phyloP scores from a whole-genome alignment of 2,888 invertebrate species.

The Lycia hirtaria region DNA sequence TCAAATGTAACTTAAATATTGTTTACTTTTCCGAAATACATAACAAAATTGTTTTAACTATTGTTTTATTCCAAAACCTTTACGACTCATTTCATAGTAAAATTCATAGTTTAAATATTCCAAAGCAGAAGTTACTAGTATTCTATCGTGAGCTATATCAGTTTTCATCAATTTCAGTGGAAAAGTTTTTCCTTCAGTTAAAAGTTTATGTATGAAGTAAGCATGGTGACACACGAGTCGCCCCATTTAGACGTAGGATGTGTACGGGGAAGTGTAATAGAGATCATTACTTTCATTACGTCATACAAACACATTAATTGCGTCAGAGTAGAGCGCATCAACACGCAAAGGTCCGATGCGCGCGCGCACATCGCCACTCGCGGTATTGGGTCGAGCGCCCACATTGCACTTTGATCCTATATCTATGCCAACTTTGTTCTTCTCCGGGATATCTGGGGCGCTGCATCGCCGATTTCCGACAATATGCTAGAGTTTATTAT shows the following conservation, averaged over 20 bases:
- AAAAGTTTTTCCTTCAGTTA: neutral
- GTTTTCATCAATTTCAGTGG: neutral
- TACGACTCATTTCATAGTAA: conserved; percentile 39
- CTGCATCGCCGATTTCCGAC: conserved; percentile 63
- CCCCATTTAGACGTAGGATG: conserved; percentile 27
- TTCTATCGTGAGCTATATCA: neutral
- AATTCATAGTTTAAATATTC: conserved; percentile 3
- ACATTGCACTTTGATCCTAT: conserved; percentile 82
- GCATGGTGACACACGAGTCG: conserved; percentile 13
- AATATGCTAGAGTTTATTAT: conserved; percentile 61
- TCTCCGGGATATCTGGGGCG: conserved; percentile 77
- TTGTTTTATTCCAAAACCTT: conserved; percentile 76
- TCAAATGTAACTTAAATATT: conserved; percentile 45
- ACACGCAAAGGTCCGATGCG: conserved; percentile 70
- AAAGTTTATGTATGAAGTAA: conserved; percentile 10
- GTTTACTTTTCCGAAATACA: conserved; percentile 71
- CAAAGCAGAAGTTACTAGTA: neutral
- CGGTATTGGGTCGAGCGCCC: conserved; percentile 83
- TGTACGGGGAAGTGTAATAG: conserved; percentile 50
- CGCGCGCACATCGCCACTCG: conserved; percentile 68
- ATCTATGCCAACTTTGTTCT: conserved; percentile 83
- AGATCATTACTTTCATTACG: conserved; percentile 56
- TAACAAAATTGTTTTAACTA: conserved; percentile 56
- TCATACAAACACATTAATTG: conserved; percentile 61
- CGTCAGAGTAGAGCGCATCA: conserved; percentile 54